Evolutionary conservation across 2,797 vertebrate species (phyloP), one percentile per base, ranked within the genome.

Genomic region (Lithobates sylvaticus): DNA sequence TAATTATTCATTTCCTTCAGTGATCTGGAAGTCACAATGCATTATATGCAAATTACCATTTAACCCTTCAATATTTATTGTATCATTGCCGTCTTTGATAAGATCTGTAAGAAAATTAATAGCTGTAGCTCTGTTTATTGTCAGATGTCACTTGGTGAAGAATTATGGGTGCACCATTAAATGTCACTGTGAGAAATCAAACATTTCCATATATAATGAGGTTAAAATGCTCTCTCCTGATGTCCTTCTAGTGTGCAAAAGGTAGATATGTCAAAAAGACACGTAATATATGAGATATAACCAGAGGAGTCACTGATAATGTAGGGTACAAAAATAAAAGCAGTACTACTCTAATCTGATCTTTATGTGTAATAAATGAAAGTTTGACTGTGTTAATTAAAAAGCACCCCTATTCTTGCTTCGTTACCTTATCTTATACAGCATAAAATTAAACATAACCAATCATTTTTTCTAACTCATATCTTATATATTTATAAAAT

Each of bases 1-100:
- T 82, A 82, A 82, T 82, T 82, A 82, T 34, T 64, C 23, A 27
- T 64, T 82, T 70, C 54, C 54, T 82, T 82, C 18, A 44, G 80
- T 73, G 50, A 64, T 61, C 8, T 73, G 50, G 54, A 73, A 42
- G 32, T 61, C 50, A 61, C 70, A 58, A 64, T 81, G 72, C 58
- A 54, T 81, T 72, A 72, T 72, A 72, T 61, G 69, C 23, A 81
- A 58, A 81, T 81, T 34, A 72, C 26, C 32, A 81, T 71, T 81
- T 81, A 81, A 81, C 79, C 69, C 79, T 42, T 58, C 18, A 10
- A 72, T 61, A 81, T 39, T n/a, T 81, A n/a, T 72, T 81, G 34
- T 10, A 72, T 8, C 9, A 73, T 27, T 47, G 23, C n/a, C 23
- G 36, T 42, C 54, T 70, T 39, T 27, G 36, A 34, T 54, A 64